Base-by-base conservation (phyloP, 2,797 vertebrate genomes). In the Dicrostonyx torquatus region DNA sequence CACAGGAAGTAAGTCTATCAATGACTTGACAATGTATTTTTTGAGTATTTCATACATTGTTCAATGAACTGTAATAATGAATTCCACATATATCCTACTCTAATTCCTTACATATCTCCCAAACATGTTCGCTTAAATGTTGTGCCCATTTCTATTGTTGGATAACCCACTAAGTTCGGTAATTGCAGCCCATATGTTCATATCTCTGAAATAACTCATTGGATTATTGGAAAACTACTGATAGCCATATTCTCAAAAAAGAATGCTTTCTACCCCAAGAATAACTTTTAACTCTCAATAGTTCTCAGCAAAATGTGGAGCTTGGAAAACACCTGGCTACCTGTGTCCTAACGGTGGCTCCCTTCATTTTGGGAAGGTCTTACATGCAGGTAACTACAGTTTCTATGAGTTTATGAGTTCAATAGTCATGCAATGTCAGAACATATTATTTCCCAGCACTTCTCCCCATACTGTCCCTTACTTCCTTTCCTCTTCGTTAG, bases 1-100 rank as follows among this genome's bases (percentile, higher is more conserved):
- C 14, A 79, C 4, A 89, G 66, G 6, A 6, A 90, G 83, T 84
- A 72, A 92, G 83, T 87, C 60, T 70, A 64, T 76, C 12, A 48
- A 31, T 70, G 24, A 60, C 18, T 60, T 31, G 24, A 40, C 88
- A 53, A 48, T n/a, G 6, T 3, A 29, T 29, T 40, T 62, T 31
- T n/a, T 68, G 15, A 84, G 40, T 48, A 24, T 64, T 84, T 34
- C 60, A 66, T 48, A 66, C 2, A 24, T 45, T 48, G 7, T 40
- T 48, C 5, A 84, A 84, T 84, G 17, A 48, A 34, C 34, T 84
- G 20, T 64, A 1, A 24, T 66, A 6, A 66, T 84, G 20, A 66
- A 20, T 13, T 48, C 11, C 11, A 60, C 6, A 34, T 66, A 22
- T 62, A 17, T n/a, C 40, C 29, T 13, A 66, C 40, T 34, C 18